Conservation (phyloP, 2,113 vertebrate species). For the Elgaria multicarinata region DNA sequence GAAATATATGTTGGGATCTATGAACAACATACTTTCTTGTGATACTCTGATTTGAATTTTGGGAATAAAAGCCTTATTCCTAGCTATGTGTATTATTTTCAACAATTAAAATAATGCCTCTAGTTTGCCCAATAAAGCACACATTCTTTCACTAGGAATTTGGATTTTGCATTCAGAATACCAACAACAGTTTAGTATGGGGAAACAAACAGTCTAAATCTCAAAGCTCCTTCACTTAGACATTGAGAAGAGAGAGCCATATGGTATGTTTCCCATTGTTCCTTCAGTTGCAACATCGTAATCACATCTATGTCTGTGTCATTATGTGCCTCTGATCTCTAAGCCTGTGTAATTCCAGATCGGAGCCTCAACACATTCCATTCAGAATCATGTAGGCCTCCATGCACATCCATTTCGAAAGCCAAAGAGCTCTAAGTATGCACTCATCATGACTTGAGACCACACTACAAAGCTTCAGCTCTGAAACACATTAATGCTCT, state of each 20-base stretch:
- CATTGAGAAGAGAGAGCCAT: not conserved
- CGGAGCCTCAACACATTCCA: not conserved
- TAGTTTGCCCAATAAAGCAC: not conserved
- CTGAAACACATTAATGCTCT: not conserved
- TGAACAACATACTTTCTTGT: not conserved
- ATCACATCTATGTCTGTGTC: not conserved
- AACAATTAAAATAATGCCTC: not conserved
- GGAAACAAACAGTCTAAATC: not conserved
- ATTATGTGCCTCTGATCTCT: not conserved
- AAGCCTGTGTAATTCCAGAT: constrained; percentile 18
- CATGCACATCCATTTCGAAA: not conserved
- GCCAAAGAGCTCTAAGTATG: not conserved
- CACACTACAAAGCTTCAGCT: not conserved
- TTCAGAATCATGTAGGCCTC: not conserved
- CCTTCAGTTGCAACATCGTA: not conserved
- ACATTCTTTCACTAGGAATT: not conserved
- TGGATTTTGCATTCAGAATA: not conserved
- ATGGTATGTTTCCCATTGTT: not conserved
- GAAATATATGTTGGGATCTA: not conserved
- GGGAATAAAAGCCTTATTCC: not conserved
- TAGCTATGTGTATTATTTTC: not conserved
- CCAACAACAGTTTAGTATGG: not conserved
- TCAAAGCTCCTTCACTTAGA: not conserved
- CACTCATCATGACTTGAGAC: not conserved
- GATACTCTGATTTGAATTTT: not conserved